Percentiles rank a stretch among this genome's conserved stretches.
Evolutionary conservation across 2,888 invertebrate species (phyloP).

Genomic region (Sesia bembeciformis): DNA sequence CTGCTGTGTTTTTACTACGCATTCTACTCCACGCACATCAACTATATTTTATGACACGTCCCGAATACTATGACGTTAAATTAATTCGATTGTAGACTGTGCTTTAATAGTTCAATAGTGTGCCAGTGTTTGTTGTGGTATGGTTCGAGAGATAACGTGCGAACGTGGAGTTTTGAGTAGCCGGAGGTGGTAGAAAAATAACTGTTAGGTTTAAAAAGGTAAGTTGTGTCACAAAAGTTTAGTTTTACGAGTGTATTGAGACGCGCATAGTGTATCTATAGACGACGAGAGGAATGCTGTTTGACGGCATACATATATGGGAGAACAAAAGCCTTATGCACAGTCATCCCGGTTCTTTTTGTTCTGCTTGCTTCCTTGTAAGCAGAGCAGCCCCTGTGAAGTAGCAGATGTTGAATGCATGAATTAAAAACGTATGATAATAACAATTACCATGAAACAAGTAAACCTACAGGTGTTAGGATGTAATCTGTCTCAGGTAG

Average conservation of each 20-base stretch:
- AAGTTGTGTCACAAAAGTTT: constrained; percentile 69
- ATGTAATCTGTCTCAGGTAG: constrained; percentile 52
- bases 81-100: constrained; percentile 28
- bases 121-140: constrained; percentile 47
- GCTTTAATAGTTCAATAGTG: constrained; percentile 29
- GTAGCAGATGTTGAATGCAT: background rate
- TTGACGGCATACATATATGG: constrained; percentile 68
- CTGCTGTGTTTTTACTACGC: constrained; percentile 56
- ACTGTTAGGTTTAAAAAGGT: constrained; percentile 71
- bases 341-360: constrained; percentile 57
- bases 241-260: constrained; percentile 46
- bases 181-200: constrained; percentile 45
- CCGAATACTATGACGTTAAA: constrained; percentile 51
- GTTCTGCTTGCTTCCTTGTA: constrained; percentile 47
- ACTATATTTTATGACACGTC: constrained; percentile 35
- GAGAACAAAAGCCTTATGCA: constrained; percentile 72
- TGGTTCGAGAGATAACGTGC: constrained; percentile 32
- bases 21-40: constrained; percentile 49
- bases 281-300: constrained; percentile 68
- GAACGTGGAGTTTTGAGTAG: constrained; percentile 36
- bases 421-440: background rate
- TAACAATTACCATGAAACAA: background rate
- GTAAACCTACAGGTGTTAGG: constrained; percentile 26
- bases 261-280: constrained; percentile 60
- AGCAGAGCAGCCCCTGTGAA: constrained; percentile 9